A percentile compares a stretch with the other conserved stretches of the same genome.
Evolutionary conservation across 2,888 invertebrate genomes (phyloP).

Genomic region (Aproaerema taeniolella): DNA sequence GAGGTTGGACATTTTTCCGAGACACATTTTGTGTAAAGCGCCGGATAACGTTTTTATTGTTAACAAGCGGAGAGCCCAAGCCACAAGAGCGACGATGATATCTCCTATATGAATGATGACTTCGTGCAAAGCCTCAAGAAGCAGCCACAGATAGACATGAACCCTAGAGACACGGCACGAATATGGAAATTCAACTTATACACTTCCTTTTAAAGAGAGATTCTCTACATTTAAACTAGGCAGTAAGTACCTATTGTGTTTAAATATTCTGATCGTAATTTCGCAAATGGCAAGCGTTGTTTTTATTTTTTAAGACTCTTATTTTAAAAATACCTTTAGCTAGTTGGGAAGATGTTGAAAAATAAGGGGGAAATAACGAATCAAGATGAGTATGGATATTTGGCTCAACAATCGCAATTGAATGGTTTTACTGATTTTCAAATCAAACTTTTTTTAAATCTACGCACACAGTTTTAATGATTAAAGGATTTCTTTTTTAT

Average conservation of each 20-base stretch:
- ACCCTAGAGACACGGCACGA: constrained; percentile 62
- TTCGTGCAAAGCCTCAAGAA: constrained; percentile 72
- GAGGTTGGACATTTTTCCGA: constrained; percentile 48
- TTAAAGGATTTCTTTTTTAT: too few relatives aligned
- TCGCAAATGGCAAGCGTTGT: too few relatives aligned
- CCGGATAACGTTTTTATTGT: constrained; percentile 75
- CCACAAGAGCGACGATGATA: constrained; percentile 72
- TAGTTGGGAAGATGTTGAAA: too few relatives aligned
- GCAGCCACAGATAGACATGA: constrained; percentile 57
- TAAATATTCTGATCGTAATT: background rate
- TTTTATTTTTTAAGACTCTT: too few relatives aligned
- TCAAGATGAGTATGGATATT: too few relatives aligned
- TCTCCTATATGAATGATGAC: constrained; percentile 76
- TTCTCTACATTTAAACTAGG: background rate
- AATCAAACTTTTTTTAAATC: too few relatives aligned
- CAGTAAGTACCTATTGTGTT: background rate
- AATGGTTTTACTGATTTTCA: too few relatives aligned
- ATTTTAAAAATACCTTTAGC: too few relatives aligned
- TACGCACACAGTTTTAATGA: too few relatives aligned
- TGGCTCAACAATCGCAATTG: too few relatives aligned
- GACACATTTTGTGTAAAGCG: constrained; percentile 67
- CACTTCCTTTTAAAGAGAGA: constrained; percentile 13
- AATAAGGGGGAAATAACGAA: too few relatives aligned
- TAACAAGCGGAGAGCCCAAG: constrained; percentile 68
- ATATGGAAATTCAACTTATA: constrained; percentile 50